Conservation (phyloP, 2,797 vertebrate genomes). For the Bovichtus variegatus region DNA sequence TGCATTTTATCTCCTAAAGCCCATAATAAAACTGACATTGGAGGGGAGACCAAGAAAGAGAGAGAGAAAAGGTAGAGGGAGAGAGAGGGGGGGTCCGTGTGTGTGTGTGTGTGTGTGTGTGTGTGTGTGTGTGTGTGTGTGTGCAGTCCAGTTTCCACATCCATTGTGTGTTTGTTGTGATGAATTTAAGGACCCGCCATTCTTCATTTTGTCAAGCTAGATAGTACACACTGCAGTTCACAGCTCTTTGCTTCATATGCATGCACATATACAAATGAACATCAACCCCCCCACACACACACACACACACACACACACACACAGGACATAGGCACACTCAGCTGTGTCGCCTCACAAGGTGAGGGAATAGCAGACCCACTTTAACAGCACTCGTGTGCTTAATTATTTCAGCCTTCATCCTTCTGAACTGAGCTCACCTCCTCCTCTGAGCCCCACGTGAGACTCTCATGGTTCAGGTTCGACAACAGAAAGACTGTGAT, state of each 20-base stretch:
- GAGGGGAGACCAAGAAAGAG: slow-evolving; percentile 72
- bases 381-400: slow-evolving; percentile 66
- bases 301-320: slow-evolving; percentile 16
- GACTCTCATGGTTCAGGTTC: slow-evolving; percentile 14
- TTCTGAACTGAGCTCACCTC: slow-evolving; percentile 29
- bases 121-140: slow-evolving; percentile 1
- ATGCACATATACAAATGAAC: slow-evolving; percentile 36
- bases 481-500: slow-evolving; percentile 19
- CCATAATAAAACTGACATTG: slow-evolving; percentile 89
- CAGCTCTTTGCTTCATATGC: slow-evolving; percentile 41
- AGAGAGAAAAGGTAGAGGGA: slow-evolving; percentile 22
- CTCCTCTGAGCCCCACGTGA: slow-evolving; percentile 9
- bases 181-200: slow-evolving; percentile 72
- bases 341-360: slow-evolving; percentile 53
- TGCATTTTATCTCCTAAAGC: slow-evolving; percentile 90
- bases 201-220: slow-evolving; percentile 77
- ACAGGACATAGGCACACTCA: slow-evolving; percentile 19
- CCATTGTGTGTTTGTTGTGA: slow-evolving; percentile 56
- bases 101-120: slow-evolving; percentile 16
- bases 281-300: slow-evolving; percentile 12
- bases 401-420: slow-evolving; percentile 70
- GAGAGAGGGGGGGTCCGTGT: slow-evolving; percentile 44
- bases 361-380: slow-evolving; percentile 75
- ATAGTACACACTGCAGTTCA: slow-evolving; percentile 50
- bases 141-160: slow-evolving; percentile 53